These are phyloP conservation scores for Sympetrum striolatum DNA, from an alignment of 2,888 invertebrate species.

Conservation along the genomic window DNA sequence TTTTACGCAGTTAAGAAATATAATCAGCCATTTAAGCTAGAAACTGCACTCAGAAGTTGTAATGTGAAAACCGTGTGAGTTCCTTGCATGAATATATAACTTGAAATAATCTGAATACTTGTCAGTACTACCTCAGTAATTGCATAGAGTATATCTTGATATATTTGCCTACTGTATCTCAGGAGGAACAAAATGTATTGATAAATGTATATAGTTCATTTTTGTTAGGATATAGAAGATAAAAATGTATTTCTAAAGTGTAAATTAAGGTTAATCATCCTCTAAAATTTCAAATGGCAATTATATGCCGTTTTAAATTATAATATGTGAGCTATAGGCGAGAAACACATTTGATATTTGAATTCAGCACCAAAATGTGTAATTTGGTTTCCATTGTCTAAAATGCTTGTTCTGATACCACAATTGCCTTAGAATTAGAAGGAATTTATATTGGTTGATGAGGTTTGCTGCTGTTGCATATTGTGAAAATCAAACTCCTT, in stretches of 20 bases:
- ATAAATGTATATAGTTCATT: conserved; percentile 38
- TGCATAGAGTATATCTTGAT: conserved; percentile 8
- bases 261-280: conserved; percentile 37
- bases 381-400: conserved; percentile 28
- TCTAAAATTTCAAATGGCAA: conserved; percentile 21
- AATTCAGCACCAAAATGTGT: conserved; percentile 32
- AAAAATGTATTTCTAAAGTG: conserved; percentile 38
- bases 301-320: conserved; percentile 19
- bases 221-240: conserved; percentile 37
- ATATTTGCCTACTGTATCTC: conserved; percentile 26
- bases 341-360: conserved; percentile 25
- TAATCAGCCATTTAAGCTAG: conserved; percentile 19
- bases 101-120: conserved; percentile 15
- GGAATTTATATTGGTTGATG: conserved; percentile 1
- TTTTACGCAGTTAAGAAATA: background rate
- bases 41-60: background rate
- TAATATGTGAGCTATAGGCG: conserved; percentile 20
- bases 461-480: conserved; percentile 30
- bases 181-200: conserved; percentile 42
- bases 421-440: conserved; percentile 41
- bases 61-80: background rate
- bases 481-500: conserved; percentile 3
- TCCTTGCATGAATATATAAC: conserved; percentile 24
- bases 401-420: conserved; percentile 36
- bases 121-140: conserved; percentile 39